Evolutionary conservation across 53 echinoderm and acorn worm genomes (phyloP).

Genomic region (Arbacia lixula): DNA sequence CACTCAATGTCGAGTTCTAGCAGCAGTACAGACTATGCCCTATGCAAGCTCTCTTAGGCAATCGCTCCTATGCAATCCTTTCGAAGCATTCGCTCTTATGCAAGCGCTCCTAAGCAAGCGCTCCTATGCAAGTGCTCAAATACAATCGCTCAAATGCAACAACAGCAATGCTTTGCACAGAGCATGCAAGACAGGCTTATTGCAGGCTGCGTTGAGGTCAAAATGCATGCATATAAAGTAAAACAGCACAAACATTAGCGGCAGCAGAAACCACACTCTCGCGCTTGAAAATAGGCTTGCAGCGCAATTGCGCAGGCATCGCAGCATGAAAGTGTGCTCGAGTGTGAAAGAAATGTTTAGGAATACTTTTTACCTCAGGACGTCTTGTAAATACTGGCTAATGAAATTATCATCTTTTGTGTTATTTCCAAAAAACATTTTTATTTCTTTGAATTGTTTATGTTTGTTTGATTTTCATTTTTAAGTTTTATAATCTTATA

Average conservation of each 20-base stretch:
- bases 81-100: too few species aligned
- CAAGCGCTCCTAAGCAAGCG: too few species aligned
- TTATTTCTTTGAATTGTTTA: background rate
- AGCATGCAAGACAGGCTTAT: constrained; percentile 22
- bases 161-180: background rate
- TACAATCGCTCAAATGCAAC: background rate
- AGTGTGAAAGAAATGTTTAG: constrained; percentile 49
- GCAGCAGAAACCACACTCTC: constrained; percentile 44
- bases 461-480: background rate
- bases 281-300: background rate
- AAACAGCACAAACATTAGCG: too few species aligned
- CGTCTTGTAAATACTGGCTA: constrained; percentile 55
- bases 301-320: background rate
- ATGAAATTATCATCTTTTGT: constrained; percentile 23
- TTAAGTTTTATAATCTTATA: background rate
- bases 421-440: background rate
- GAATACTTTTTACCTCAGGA: constrained; percentile 39
- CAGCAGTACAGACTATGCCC: too few species aligned
- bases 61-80: too few species aligned
- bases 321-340: constrained; percentile 2
- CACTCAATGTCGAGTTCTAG: too few species aligned
- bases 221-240: too few species aligned
- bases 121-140: constrained; percentile 8
- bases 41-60: too few species aligned
- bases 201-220: too few species aligned